Evolutionary conservation across 2,888 invertebrate species (phyloP).

Genomic region (Digitonthophagus gazella): DNA sequence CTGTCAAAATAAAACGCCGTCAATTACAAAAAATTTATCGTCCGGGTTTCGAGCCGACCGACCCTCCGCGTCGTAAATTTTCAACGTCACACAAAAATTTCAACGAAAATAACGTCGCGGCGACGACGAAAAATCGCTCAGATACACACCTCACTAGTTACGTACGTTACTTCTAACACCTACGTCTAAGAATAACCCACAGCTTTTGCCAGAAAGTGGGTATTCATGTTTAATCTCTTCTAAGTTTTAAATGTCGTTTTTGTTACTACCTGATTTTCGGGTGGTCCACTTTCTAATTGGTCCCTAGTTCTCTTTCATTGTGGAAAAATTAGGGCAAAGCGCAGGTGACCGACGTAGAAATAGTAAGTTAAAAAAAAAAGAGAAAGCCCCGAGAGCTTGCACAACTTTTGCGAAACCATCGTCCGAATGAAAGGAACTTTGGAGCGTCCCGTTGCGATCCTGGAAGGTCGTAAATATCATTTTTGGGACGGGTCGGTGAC

Average conservation of each 20-base stretch:
- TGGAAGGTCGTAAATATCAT: neutral
- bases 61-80: conserved; percentile 2
- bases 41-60: conserved; percentile 4
- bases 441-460: neutral
- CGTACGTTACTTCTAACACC: neutral
- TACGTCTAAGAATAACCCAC: neutral
- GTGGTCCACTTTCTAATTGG: neutral
- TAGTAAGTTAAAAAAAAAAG: neutral
- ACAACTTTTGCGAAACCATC: neutral
- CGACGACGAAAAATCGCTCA: neutral
- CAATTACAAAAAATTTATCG: conserved; percentile 12
- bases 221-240: too few relatives aligned
- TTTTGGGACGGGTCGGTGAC: neutral
- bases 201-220: neutral
- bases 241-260: neutral
- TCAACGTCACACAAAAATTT: conserved; percentile 11
- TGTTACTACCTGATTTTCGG: neutral
- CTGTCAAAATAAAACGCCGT: conserved; percentile 8
- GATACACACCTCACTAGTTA: neutral
- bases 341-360: neutral
- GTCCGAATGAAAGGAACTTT: neutral
- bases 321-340: neutral
- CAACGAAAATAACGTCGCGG: conserved; percentile 6
- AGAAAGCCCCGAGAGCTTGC: neutral
- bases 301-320: neutral